phyloP scores from a whole-genome alignment of 2,888 invertebrate genomes.

The Hypena proboscidalis region DNA sequence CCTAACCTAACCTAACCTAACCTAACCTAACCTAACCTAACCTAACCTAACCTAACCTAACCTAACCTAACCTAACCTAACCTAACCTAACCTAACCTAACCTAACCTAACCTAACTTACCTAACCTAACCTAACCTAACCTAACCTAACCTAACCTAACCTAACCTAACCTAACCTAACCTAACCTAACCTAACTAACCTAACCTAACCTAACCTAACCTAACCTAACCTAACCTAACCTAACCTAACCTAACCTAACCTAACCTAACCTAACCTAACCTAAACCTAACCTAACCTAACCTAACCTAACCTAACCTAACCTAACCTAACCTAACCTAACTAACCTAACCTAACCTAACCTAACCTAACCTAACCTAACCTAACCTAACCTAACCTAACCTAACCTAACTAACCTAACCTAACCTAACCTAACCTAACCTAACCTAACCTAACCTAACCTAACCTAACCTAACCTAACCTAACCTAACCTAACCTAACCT shows the following conservation, averaged over 20 bases:
- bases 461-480: conserved; percentile 40
- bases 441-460: conserved; percentile 33
- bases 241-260: conserved; percentile 41
- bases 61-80: conserved; percentile 42
- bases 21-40: conserved; percentile 43
- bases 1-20: conserved; percentile 39
- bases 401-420: conserved; percentile 32
- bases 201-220: conserved; percentile 38
- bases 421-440: conserved; percentile 30
- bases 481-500: conserved; percentile 35
- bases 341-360: conserved; percentile 32
- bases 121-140: conserved; percentile 41
- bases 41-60: conserved; percentile 39
- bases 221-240: conserved; percentile 38
- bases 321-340: conserved; percentile 37
- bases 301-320: conserved; percentile 38
- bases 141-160: conserved; percentile 40
- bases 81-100: conserved; percentile 33
- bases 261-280: conserved; percentile 32
- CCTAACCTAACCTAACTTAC: conserved; percentile 37
- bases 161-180: conserved; percentile 39
- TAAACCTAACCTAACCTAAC: conserved; percentile 42
- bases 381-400: conserved; percentile 23
- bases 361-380: conserved; percentile 26
- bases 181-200: conserved; percentile 40